A percentile compares a stretch with the other conserved stretches of the same genome.
Conservation (phyloP, 2,113 vertebrate genomes). For the Dicrurus megarhynchus region DNA sequence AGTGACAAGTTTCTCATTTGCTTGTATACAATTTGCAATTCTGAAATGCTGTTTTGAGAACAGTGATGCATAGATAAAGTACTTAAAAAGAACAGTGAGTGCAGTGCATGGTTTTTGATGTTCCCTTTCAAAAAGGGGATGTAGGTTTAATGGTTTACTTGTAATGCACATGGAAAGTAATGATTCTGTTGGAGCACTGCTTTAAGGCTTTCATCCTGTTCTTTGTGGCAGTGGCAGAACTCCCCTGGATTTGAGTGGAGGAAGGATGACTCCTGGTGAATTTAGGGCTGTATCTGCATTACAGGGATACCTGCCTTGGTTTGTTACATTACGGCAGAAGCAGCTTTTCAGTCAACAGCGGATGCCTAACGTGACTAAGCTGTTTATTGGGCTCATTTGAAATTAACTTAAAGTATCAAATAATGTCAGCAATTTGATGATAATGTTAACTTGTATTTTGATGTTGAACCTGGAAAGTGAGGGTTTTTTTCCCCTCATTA, state of each 20-base stretch:
- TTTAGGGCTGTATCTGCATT: background rate
- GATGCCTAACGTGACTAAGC: background rate
- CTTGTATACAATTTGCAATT: constrained; percentile 42
- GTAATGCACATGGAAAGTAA: background rate
- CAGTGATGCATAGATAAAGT: background rate
- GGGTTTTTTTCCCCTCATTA: fast-evolving
- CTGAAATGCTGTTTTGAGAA: constrained; percentile 30
- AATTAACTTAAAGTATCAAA: background rate
- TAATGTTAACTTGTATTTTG: background rate
- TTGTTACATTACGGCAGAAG: background rate
- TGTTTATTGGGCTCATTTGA: background rate
- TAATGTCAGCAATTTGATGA: background rate
- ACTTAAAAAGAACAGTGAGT: background rate
- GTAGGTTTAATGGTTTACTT: background rate
- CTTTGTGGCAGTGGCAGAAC: background rate
- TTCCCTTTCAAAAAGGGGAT: background rate
- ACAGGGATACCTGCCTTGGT: background rate
- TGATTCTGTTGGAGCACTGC: background rate
- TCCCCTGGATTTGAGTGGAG: background rate
- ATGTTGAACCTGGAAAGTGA: background rate
- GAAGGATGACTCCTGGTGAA: background rate
- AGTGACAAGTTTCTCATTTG: constrained; percentile 31
- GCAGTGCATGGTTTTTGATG: background rate
- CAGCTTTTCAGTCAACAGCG: background rate
- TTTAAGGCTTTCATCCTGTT: background rate